Evolutionary conservation across 2,797 vertebrate species (phyloP).

Genomic region (Antrozous pallidus): DNA sequence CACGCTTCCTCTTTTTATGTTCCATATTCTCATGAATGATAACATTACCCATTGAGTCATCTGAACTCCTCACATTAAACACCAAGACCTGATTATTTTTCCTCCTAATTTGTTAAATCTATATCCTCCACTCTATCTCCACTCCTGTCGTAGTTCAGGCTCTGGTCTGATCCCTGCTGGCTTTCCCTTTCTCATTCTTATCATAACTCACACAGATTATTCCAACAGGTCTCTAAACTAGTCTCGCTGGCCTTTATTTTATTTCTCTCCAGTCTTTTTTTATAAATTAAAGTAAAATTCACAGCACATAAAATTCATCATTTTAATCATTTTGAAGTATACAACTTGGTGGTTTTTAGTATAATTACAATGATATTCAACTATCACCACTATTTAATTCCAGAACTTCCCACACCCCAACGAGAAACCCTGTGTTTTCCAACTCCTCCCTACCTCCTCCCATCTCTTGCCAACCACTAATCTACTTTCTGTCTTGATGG

Average conservation of each 20-base stretch:
- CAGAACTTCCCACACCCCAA: not conserved
- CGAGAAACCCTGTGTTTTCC: not conserved
- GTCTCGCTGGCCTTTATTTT: not conserved
- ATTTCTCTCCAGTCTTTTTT: not conserved
- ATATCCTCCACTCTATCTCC: not conserved
- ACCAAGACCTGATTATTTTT: not conserved
- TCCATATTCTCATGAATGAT: not conserved
- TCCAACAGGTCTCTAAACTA: not conserved
- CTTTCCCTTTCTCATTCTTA: not conserved
- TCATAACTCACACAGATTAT: not conserved
- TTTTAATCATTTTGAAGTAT: conserved; percentile 8
- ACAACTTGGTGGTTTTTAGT: not conserved
- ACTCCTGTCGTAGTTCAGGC: not conserved
- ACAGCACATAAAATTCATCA: not conserved
- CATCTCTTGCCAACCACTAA: not conserved
- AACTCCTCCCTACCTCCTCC: not conserved
- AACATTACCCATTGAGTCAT: not conserved
- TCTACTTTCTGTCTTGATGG: not conserved
- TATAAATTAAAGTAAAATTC: not conserved
- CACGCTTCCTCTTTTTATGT: not conserved
- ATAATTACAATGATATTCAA: not conserved
- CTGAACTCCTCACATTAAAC: not conserved
- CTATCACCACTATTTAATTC: not conserved
- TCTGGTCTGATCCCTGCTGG: not conserved
- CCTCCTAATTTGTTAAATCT: not conserved